These are phyloP conservation scores for Coenonympha glycerion DNA, from an alignment of 2,888 invertebrate genomes.

Conservation along the genomic window DNA sequence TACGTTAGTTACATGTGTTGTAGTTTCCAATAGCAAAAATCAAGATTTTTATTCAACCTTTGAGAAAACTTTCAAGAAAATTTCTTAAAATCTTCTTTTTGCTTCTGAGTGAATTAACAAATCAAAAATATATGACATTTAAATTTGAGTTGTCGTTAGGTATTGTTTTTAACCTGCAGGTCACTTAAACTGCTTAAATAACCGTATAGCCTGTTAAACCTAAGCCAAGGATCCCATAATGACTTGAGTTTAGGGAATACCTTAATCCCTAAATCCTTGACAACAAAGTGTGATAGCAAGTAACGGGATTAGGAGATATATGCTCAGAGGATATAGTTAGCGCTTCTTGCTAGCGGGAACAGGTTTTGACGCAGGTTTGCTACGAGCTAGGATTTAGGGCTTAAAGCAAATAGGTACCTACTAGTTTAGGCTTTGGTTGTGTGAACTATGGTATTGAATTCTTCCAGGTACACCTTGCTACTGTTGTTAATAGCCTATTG, in stretches of 20 bases:
- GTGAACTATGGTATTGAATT: slow-evolving; percentile 15
- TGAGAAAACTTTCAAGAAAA: too few species aligned
- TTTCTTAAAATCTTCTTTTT: too few species aligned
- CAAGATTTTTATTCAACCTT: too few species aligned
- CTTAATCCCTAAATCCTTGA: slow-evolving; percentile 16
- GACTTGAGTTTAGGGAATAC: slow-evolving; percentile 12
- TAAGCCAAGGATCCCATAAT: slow-evolving; percentile 8
- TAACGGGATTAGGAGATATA: slow-evolving; percentile 28
- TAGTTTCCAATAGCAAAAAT: too few species aligned
- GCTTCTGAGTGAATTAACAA: too few species aligned
- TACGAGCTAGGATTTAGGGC: slow-evolving; percentile 12
- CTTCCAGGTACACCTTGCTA: neutral
- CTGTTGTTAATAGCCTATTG: too few species aligned
- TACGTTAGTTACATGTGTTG: too few species aligned
- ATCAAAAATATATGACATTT: too few species aligned
- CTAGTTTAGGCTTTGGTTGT: slow-evolving; percentile 17
- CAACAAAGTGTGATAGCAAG: slow-evolving; percentile 18
- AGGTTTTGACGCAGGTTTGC: slow-evolving; percentile 19
- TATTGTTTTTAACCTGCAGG: too few species aligned
- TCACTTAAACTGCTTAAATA: too few species aligned
- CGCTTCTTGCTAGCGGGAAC: slow-evolving; percentile 19
- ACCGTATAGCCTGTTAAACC: too few species aligned
- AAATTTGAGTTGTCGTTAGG: too few species aligned
- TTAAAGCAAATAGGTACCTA: slow-evolving; percentile 1
- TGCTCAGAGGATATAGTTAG: slow-evolving; percentile 25